phyloP scores from a whole-genome alignment of 2,113 vertebrate genomes.

The Pedetes capensis region DNA sequence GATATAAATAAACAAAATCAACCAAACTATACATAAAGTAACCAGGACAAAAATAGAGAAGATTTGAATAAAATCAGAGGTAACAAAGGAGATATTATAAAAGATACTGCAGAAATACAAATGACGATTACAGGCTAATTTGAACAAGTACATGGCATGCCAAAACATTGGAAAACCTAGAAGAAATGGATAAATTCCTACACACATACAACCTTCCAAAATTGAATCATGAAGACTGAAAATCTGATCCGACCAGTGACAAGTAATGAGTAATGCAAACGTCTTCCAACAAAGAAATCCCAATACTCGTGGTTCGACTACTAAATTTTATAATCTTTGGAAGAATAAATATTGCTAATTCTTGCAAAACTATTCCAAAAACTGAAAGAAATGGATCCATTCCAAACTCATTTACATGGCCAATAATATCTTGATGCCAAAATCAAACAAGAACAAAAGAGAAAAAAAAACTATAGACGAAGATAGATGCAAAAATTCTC shows the following conservation, averaged over 20 bases:
- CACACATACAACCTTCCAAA: not conserved
- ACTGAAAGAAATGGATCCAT: too few species aligned
- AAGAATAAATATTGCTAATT: not conserved
- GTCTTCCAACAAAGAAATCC: not conserved
- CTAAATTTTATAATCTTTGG: not conserved
- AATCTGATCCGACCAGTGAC: too few species aligned
- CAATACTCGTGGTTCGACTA: not conserved
- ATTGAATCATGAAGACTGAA: too few species aligned
- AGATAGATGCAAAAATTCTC: too few species aligned
- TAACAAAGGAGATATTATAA: not conserved
- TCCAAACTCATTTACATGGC: not conserved
- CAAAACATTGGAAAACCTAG: not conserved
- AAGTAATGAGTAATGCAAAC: not conserved
- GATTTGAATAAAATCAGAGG: too few species aligned
- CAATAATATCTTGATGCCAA: not conserved
- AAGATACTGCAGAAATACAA: not conserved
- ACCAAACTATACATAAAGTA: too few species aligned
- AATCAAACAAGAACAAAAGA: not conserved
- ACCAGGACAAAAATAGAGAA: too few species aligned
- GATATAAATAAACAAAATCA: too few species aligned
- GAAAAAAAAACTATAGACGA: not conserved
- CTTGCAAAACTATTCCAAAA: not conserved
- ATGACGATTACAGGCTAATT: not conserved
- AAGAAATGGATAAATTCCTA: not conserved
- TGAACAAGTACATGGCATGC: not conserved